These are phyloP conservation scores for Callionymus lyra DNA, from an alignment of 2,113 vertebrate species.

Conservation along the genomic window DNA sequence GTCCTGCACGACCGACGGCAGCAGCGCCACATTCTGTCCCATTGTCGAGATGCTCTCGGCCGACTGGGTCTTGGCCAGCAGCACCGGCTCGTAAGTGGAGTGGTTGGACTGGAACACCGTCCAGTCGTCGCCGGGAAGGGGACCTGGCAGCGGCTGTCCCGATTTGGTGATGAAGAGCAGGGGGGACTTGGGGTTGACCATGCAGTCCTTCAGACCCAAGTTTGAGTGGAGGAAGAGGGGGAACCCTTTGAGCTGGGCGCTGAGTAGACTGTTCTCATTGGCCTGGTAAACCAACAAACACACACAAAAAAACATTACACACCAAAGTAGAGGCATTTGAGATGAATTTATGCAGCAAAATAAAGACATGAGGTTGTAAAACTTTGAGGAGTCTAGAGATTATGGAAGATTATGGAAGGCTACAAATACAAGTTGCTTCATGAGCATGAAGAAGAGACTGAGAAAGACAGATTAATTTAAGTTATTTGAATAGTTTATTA, in stretches of 20 bases:
- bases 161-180: constrained; percentile 88
- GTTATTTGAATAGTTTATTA: too few species aligned
- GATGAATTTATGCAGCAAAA: too few species aligned
- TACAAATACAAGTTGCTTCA: too few species aligned
- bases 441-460: too few species aligned
- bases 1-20: constrained; percentile 93
- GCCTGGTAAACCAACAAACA: constrained; percentile 65
- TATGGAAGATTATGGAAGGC: too few species aligned
- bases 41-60: constrained; percentile 82
- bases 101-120: constrained; percentile 97
- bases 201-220: constrained; percentile 92
- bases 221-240: constrained; percentile 95
- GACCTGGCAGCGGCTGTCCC: constrained; percentile 82
- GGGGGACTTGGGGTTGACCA: constrained; percentile 88
- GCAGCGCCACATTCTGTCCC: constrained; percentile 76
- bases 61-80: constrained; percentile 88
- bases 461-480: too few species aligned
- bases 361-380: too few species aligned
- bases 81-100: constrained; percentile 88
- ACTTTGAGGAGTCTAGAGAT: too few species aligned
- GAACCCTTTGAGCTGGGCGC: constrained; percentile 95
- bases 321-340: background rate
- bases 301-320: constrained; percentile 31
- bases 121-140: constrained; percentile 93
- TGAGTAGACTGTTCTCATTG: constrained; percentile 96